Base-by-base conservation (phyloP, 2,797 vertebrate genomes). In the Pterois miles region DNA sequence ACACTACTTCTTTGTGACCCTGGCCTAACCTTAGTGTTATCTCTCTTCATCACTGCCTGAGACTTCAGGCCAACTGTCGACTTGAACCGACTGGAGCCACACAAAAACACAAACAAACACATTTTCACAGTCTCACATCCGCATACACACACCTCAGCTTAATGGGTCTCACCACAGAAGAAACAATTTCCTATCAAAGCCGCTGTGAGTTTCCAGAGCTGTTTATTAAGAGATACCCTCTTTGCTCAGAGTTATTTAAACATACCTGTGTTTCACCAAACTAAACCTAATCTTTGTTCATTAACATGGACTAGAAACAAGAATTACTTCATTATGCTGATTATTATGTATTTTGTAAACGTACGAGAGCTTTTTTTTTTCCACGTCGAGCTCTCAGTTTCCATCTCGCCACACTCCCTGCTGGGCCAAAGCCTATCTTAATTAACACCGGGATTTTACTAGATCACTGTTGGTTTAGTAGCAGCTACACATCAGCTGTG, bases 361-460 rank as follows among this genome's bases (percentile, higher is more conserved):
- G 69, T 29, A 34, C n/a, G 14, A 74, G 33, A 40, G 34, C 46
- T 22, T 73, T 59, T 52, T 62, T 70, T 18, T 76, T 66, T 54
- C 14, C 22, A 34, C 65, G 62, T 50, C 34, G 10, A 65, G 38
- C 52, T 72, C 57, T 73, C 65, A 38, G 33, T 76, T 80, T 85
- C 69, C 65, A 76, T 81, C 76, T 77, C 60, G 81, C 78, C 84
- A 73, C 73, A 88, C 68, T 80, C 81, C 86, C 90, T 46, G 73
- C 87, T 83, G 83, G 52, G 79, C 62, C 38, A 50, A 87, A 93
- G 79, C 81, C 80, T 69, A 77, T 80, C 84, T 81, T 90, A 85
- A 92, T 92, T 86, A 88, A 90, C 84, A 81, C 73, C 52, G 40
- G 60, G 82, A 88, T 86, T 90, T 90, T 87, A 89, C 84, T 84